These are phyloP conservation scores for Theocolax elegans DNA, from an alignment of 1,140 invertebrate genomes.

Conservation along the genomic window DNA sequence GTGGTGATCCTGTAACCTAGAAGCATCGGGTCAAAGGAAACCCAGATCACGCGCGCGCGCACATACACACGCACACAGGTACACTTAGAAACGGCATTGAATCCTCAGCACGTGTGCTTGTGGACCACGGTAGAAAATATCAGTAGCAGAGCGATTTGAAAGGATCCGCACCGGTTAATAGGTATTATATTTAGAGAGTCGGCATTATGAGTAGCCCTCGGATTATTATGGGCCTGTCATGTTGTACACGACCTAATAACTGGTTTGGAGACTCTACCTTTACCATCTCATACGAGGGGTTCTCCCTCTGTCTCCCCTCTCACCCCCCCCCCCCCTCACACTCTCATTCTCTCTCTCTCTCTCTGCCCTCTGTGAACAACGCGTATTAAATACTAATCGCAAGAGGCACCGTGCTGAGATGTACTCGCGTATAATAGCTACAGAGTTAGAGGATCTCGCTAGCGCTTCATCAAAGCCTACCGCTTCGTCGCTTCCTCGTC, in stretches of 20 bases:
- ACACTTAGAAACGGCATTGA: no score
- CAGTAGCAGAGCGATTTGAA: no score
- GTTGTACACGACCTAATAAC: conserved; percentile 54
- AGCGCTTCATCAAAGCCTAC: no score
- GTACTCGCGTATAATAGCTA: no score
- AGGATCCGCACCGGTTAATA: conserved; percentile 52
- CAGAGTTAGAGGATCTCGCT: no score
- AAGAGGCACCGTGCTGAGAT: no score
- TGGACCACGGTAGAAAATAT: neutral
- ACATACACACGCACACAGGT: no score
- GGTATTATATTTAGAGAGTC: conserved; percentile 58
- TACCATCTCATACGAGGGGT: conserved; percentile 50
- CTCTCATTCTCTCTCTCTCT: neutral
- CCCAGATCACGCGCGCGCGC: no score
- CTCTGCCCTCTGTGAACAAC: neutral
- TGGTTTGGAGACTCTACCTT: conserved; percentile 49
- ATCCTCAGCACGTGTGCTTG: neutral
- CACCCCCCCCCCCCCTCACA: neutral
- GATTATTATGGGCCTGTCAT: conserved; percentile 59
- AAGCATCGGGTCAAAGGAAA: no score
- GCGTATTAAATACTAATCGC: no score
- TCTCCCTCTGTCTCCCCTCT: neutral
- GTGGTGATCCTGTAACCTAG: no score
- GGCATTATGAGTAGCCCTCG: conserved; percentile 40
- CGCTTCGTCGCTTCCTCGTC: no score